These are phyloP conservation scores for Heteronetta atricapilla DNA, from an alignment of 2,113 vertebrate species.

Conservation along the genomic window DNA sequence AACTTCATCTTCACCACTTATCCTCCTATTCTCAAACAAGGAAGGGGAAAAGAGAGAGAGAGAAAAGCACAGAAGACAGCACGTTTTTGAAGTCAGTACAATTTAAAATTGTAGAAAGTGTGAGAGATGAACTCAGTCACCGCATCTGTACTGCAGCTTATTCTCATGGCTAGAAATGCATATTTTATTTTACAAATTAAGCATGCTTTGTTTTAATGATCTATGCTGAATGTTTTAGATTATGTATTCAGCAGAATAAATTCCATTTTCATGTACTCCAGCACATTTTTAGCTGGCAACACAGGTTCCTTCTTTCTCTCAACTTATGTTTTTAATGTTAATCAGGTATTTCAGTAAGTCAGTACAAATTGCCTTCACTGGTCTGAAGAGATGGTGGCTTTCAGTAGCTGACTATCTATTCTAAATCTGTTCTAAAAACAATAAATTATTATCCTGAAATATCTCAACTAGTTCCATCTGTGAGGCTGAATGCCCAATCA, in stretches of 20 bases:
- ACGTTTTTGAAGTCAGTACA: background rate
- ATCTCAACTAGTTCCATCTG: background rate
- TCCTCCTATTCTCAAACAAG: background rate
- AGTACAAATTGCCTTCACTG: background rate
- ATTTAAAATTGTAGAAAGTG: background rate
- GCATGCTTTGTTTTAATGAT: background rate
- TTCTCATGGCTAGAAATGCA: background rate
- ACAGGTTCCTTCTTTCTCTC: background rate
- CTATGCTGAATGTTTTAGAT: background rate
- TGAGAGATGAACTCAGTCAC: background rate
- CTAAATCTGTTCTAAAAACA: background rate
- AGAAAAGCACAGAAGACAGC: background rate
- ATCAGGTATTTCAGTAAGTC: background rate
- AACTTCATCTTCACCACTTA: accelerated
- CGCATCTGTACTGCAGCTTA: background rate
- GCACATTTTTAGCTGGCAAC: background rate
- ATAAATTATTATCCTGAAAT: background rate
- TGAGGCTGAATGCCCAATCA: background rate
- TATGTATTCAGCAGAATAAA: background rate
- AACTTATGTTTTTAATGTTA: background rate
- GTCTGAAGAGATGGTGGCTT: background rate
- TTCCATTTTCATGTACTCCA: background rate
- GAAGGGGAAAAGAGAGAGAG: background rate
- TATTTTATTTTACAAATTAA: background rate
- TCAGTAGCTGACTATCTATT: background rate